Evolutionary conservation across 2,888 invertebrate genomes (phyloP).

Genomic region (Junonia oenone): DNA sequence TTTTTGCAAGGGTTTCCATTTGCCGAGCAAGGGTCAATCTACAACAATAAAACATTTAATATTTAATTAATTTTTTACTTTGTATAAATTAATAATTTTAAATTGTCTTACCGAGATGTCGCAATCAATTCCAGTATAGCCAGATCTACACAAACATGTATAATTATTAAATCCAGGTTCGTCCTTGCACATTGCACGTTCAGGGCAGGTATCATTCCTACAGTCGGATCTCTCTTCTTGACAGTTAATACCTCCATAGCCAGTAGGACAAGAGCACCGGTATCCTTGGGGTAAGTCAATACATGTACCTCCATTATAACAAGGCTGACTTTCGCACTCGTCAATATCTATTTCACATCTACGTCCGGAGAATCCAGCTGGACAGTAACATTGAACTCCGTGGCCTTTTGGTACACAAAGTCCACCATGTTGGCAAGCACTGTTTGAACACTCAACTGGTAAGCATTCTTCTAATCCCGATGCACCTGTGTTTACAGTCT

Average conservation of each 20-base stretch:
- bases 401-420: slow-evolving; percentile 94
- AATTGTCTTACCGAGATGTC: slow-evolving; percentile 86
- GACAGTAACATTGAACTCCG: slow-evolving; percentile 94
- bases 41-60: slow-evolving; percentile 33
- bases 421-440: slow-evolving; percentile 94
- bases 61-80: neutral
- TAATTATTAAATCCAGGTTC: slow-evolving; percentile 93
- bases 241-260: slow-evolving; percentile 95
- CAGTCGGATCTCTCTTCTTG: slow-evolving; percentile 96
- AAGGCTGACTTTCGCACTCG: slow-evolving; percentile 96
- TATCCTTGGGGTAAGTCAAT: slow-evolving; percentile 95
- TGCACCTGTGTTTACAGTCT: slow-evolving; percentile 89
- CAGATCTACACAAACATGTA: slow-evolving; percentile 95
- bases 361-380: slow-evolving; percentile 95
- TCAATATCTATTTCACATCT: slow-evolving; percentile 97
- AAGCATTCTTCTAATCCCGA: slow-evolving; percentile 92
- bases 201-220: slow-evolving; percentile 93
- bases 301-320: slow-evolving; percentile 95
- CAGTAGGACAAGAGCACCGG: slow-evolving; percentile 91
- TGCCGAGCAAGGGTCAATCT: slow-evolving; percentile 94
- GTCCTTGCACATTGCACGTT: slow-evolving; percentile 98
- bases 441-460: slow-evolving; percentile 91
- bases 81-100: neutral
- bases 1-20: slow-evolving; percentile 95
- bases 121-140: slow-evolving; percentile 95